Evolutionary conservation across 2,113 vertebrate species (phyloP).

Genomic region (Origma solitaria): DNA sequence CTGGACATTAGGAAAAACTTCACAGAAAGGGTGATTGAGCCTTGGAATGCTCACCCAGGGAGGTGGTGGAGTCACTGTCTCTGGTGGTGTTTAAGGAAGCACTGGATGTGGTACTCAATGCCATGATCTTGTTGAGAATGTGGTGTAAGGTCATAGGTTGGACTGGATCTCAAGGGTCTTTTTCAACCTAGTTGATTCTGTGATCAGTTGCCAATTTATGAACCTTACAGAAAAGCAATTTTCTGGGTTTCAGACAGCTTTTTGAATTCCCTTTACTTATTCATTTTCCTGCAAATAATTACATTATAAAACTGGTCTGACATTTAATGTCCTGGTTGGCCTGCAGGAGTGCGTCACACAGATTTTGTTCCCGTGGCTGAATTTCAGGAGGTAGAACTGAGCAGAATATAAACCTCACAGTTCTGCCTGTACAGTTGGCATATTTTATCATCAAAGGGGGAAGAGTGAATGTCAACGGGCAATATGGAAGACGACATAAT

Average conservation of each 20-base stretch:
- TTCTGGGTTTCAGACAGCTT: not conserved
- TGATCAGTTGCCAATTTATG: not conserved
- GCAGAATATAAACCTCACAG: not conserved
- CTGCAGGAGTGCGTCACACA: not conserved
- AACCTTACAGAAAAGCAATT: not conserved
- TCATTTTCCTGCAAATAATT: not conserved
- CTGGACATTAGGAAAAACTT: not conserved
- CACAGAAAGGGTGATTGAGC: not conserved
- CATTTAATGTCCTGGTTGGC: not conserved
- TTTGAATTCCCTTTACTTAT: not conserved
- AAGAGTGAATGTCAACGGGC: not conserved
- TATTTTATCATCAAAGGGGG: not conserved
- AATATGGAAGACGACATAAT: not conserved
- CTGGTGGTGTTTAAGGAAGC: not conserved
- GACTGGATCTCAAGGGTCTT: not conserved
- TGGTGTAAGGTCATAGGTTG: not conserved
- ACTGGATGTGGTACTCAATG: not conserved
- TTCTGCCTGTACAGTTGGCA: not conserved
- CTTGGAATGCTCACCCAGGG: not conserved
- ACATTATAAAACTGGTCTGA: not conserved
- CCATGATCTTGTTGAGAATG: not conserved
- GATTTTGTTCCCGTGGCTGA: not conserved
- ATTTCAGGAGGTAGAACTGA: not conserved
- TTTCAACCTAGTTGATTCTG: not conserved
- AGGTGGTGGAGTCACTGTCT: not conserved